These are phyloP conservation scores for Nemapogon koenigi DNA, from an alignment of 2,888 invertebrate genomes.

Conservation along the genomic window DNA sequence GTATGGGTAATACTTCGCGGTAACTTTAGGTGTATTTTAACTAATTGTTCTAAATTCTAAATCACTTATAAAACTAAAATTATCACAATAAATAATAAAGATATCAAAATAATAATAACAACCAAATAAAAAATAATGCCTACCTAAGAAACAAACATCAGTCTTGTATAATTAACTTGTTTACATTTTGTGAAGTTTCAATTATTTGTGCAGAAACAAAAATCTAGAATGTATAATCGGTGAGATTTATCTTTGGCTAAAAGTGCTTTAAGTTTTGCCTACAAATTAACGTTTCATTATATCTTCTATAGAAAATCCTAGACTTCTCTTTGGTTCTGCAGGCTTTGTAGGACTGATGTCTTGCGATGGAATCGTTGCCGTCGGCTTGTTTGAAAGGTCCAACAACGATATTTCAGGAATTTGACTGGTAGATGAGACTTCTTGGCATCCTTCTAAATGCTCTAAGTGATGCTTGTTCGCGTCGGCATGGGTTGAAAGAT, in stretches of 20 bases:
- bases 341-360: constrained; percentile 28
- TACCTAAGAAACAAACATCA: constrained; percentile 36
- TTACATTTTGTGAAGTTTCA: neutral
- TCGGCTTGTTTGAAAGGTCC: constrained; percentile 64
- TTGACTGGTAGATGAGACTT: constrained; percentile 59
- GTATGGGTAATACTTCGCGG: constrained; percentile 59
- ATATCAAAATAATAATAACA: constrained; percentile 55
- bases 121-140: constrained; percentile 30
- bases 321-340: constrained; percentile 50
- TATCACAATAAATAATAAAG: constrained; percentile 62
- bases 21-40: constrained; percentile 54
- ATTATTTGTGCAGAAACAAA: neutral
- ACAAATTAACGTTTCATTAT: constrained; percentile 80
- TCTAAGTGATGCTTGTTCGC: constrained; percentile 56
- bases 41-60: no score
- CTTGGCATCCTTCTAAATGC: constrained; percentile 57
- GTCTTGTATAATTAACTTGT: constrained; percentile 30
- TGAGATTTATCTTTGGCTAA: constrained; percentile 38
- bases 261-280: constrained; percentile 10
- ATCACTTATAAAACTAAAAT: constrained; percentile 35
- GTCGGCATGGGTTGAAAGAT: constrained; percentile 87
- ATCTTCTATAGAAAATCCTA: constrained; percentile 88
- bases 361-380: constrained; percentile 30
- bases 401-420: constrained; percentile 49
- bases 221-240: constrained; percentile 17